phyloP scores from a whole-genome alignment of 2,888 invertebrate genomes.

The Alloplasta piceator region DNA sequence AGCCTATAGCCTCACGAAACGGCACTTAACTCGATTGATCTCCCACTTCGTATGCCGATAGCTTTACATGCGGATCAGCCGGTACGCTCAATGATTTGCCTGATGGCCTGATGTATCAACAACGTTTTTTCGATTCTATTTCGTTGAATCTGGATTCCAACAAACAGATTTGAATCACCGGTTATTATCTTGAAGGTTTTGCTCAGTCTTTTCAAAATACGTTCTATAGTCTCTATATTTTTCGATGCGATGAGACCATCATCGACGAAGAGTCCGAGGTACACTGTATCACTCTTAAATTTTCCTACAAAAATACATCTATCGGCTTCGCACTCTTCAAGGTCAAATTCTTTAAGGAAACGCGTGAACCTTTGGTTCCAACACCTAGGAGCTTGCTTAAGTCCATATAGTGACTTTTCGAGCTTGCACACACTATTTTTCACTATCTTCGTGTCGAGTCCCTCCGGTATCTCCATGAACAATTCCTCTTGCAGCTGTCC shows the following conservation, averaged over 20 bases:
- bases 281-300: conserved; percentile 48
- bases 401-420: conserved; percentile 51
- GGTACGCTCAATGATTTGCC: neutral
- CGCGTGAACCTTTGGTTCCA: conserved; percentile 52
- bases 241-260: conserved; percentile 64
- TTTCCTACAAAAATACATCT: conserved; percentile 63
- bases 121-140: neutral
- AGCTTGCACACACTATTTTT: conserved; percentile 44
- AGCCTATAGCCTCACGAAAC: conserved; percentile 68
- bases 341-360: conserved; percentile 61
- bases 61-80: conserved; percentile 2
- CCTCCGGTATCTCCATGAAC: conserved; percentile 56
- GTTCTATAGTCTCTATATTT: conserved; percentile 6
- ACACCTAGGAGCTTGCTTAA: conserved; percentile 56
- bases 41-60: neutral
- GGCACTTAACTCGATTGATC: neutral
- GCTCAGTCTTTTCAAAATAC: conserved; percentile 6
- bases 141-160: neutral
- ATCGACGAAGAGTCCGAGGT: conserved; percentile 68
- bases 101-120: neutral
- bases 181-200: conserved; percentile 7
- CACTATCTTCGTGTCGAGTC: conserved; percentile 36
- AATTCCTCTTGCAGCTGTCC: conserved; percentile 48
- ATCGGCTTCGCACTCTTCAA: conserved; percentile 64
- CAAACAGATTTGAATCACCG: conserved; percentile 17